A percentile compares a stretch with the other conserved stretches of the same genome.
These are phyloP conservation scores for Nothura maculosa DNA, from an alignment of 2,797 vertebrate species.

Conservation along the genomic window DNA sequence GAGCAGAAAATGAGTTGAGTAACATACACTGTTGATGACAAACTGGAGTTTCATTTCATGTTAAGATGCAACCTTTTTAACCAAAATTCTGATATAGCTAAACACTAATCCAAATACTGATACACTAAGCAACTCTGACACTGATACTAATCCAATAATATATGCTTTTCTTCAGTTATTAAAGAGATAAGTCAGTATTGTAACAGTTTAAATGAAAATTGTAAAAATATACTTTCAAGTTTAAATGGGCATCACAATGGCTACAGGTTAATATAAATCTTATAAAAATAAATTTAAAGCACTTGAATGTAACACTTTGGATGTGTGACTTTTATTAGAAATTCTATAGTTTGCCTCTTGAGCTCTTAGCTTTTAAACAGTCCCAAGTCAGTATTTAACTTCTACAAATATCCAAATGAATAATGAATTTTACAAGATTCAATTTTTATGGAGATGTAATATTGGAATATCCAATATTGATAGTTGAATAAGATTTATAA, in stretches of 20 bases:
- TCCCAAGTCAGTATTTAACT: not conserved
- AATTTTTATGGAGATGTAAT: not conserved
- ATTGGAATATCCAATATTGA: not conserved
- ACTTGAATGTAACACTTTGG: not conserved
- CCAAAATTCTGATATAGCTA: not conserved
- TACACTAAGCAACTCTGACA: not conserved
- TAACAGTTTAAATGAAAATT: not conserved
- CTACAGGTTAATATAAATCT: not conserved
- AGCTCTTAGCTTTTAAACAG: not conserved
- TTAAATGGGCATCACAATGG: not conserved
- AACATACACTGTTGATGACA: not conserved
- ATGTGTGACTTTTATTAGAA: not conserved
- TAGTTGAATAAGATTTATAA: not conserved
- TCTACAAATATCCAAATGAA: not conserved
- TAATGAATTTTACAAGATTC: not conserved
- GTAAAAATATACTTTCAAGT: not conserved
- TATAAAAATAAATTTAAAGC: not conserved
- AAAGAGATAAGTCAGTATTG: too few relatives aligned
- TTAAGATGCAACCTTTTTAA: not conserved
- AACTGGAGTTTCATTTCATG: not conserved
- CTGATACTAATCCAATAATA: not conserved
- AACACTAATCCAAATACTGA: not conserved
- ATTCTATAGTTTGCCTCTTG: not conserved
- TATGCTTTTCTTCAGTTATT: not conserved
- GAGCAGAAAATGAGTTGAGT: not conserved